Evolutionary conservation across 2,888 invertebrate genomes (phyloP).

Genomic region (Nyleta sp.): DNA sequence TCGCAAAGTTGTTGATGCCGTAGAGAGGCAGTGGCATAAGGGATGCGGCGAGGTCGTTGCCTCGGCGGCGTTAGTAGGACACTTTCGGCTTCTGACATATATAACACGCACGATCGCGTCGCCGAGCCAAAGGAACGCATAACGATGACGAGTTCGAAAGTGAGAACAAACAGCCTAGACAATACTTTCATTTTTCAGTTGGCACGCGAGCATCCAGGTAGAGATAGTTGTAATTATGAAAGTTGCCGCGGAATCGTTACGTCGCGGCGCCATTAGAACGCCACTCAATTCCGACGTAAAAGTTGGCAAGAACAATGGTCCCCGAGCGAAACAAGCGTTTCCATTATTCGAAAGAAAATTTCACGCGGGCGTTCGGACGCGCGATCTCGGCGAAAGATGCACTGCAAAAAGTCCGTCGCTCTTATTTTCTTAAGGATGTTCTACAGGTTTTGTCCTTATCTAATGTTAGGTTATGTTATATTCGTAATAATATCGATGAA

Average conservation of each 20-base stretch:
- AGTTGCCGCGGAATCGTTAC: constrained; percentile 38
- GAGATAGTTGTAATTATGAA: constrained; percentile 39
- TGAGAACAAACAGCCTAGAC: constrained; percentile 49
- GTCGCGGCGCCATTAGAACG: too few species aligned
- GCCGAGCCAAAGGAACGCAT: constrained; percentile 49
- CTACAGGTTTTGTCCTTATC: too few species aligned
- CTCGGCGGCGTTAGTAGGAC: constrained; percentile 75
- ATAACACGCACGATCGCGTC: constrained; percentile 67
- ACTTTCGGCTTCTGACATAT: constrained; percentile 77
- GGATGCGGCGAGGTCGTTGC: constrained; percentile 74
- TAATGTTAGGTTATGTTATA: too few species aligned
- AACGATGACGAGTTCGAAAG: constrained; percentile 62
- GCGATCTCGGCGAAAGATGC: too few species aligned
- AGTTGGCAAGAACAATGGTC: too few species aligned
- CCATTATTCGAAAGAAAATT: too few species aligned
- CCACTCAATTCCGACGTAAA: too few species aligned
- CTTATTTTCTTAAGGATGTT: too few species aligned
- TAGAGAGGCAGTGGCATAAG: constrained; percentile 36
- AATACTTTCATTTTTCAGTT: constrained; percentile 61
- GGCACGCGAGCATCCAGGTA: constrained; percentile 46
- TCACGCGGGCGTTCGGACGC: too few species aligned
- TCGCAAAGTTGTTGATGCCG: constrained; percentile 36
- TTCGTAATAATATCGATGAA: too few species aligned
- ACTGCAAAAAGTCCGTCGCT: too few species aligned
- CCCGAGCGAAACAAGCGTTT: too few species aligned